These are phyloP conservation scores for Sussaba pulchella DNA, from an alignment of 2,888 invertebrate genomes.

Conservation along the genomic window DNA sequence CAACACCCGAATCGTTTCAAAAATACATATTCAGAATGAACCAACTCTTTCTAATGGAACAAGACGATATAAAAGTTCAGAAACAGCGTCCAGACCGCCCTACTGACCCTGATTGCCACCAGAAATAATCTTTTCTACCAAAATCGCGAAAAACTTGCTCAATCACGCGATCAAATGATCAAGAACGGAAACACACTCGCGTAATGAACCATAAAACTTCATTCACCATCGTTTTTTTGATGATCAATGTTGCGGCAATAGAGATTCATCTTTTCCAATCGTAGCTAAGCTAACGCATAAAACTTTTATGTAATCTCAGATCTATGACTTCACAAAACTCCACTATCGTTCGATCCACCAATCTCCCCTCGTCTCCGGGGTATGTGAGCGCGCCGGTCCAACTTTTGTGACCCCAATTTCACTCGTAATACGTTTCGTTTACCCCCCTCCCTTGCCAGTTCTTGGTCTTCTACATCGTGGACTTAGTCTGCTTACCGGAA, in stretches of 20 bases:
- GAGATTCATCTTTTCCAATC: neutral
- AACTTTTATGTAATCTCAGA: constrained; percentile 61
- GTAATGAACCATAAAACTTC: neutral
- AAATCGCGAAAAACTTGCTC: too few species aligned
- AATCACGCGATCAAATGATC: too few species aligned
- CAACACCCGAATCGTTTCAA: neutral
- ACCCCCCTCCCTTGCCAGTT: too few species aligned
- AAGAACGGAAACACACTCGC: neutral
- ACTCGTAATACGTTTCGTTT: constrained; percentile 45
- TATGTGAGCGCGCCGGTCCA: constrained; percentile 11
- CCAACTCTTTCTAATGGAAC: neutral
- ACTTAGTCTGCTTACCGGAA: neutral
- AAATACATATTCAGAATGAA: neutral
- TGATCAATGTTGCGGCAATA: neutral
- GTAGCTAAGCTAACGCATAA: constrained; percentile 35
- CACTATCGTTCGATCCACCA: constrained; percentile 40
- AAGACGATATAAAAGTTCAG: neutral
- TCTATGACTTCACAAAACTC: constrained; percentile 49
- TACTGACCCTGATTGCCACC: neutral
- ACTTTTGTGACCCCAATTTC: constrained; percentile 52
- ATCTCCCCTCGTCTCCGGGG: too few species aligned
- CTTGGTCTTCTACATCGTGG: neutral
- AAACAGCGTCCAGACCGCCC: neutral
- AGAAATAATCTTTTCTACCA: neutral
- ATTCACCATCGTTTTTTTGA: neutral